Evolutionary conservation across 2,113 vertebrate species (phyloP), one percentile per base, ranked within the genome.

Genomic region (Centrocercus urophasianus): DNA sequence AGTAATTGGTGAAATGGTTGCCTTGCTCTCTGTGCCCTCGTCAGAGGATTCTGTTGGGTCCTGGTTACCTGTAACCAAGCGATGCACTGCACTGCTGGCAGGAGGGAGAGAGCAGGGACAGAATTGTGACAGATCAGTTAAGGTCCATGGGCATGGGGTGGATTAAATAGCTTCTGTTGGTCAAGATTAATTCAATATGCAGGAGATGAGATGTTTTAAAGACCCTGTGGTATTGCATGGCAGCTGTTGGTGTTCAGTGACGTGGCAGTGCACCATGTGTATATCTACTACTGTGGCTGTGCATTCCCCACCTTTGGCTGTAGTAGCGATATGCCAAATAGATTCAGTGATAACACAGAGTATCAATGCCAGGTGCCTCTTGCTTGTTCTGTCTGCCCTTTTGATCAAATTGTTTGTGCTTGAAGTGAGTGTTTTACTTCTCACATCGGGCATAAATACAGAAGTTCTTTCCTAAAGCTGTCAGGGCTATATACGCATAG

Each of bases 211-310:
- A 48, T 25, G 21, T 7, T 64, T 65, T 19, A n/a, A 74, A 71
- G 32, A 9, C 43, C 9, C 9, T n/a, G 43, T 43, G 60, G 27
- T 7, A 0, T 2, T 40, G 64, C 48, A 9, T 0, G 6, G 76
- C 47, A 71, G 57, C 13, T 6, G 1, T 7, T 6, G 48, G 27
- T 17, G 40, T 2, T 32, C 52, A 3, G 7, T 3, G 54, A 20
- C 2, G 0, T 17, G 2, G 24, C 63, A 24, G 64, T 1, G 1
- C 25, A 19, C n/a, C 6, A 1, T 6, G 8, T 0, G 0, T 4
- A n/a, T 8, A 15, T 10, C 0, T 9, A 4, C 24, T 36, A 0
- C 1, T n/a, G 34, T 6, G 69, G 48, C 9, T 3, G 34, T 6
- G 4, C 0, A 0, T 21, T n/a, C 20, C 28, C 6, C 64, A 47